phyloP scores from a whole-genome alignment of 2,888 invertebrate genomes.

The Tortrix viridana region DNA sequence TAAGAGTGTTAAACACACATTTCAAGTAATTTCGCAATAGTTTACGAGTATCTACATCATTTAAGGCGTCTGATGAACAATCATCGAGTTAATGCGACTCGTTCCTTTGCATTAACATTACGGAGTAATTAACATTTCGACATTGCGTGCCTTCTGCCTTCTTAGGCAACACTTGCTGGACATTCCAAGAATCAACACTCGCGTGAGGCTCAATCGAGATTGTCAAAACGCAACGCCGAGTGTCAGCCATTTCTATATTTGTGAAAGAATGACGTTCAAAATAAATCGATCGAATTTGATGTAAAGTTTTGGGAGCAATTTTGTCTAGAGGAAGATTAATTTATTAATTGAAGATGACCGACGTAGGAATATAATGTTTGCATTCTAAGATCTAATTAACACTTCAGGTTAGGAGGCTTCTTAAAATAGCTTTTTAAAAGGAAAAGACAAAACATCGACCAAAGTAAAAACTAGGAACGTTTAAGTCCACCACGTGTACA shows the following conservation, averaged over 20 bases:
- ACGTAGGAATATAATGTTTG: no score
- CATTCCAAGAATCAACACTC: slow-evolving; percentile 22
- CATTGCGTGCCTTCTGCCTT: slow-evolving; percentile 26
- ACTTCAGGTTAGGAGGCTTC: no score
- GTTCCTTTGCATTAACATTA: slow-evolving; percentile 14
- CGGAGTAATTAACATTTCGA: slow-evolving; percentile 27
- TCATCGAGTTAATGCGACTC: slow-evolving; percentile 29
- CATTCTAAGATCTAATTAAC: no score
- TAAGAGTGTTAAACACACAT: background rate
- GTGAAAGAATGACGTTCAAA: slow-evolving; percentile 8
- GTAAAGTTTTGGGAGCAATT: no score
- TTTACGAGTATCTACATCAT: slow-evolving; percentile 16
- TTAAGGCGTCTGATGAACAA: slow-evolving; percentile 28
- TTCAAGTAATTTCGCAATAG: slow-evolving; percentile 8
- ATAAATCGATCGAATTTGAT: background rate
- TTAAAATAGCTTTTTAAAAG: no score
- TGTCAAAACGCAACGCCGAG: slow-evolving; percentile 33
- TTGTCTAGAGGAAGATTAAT: background rate
- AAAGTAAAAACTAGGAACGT: no score
- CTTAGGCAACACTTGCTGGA: slow-evolving; percentile 10
- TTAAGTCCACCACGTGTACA: no score
- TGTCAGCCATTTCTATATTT: slow-evolving; percentile 16
- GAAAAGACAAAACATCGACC: no score
- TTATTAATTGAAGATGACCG: background rate
- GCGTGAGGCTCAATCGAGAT: slow-evolving; percentile 28